These are phyloP conservation scores for Bathynomus jamesi DNA, from an alignment of 1,140 invertebrate genomes.

Conservation along the genomic window DNA sequence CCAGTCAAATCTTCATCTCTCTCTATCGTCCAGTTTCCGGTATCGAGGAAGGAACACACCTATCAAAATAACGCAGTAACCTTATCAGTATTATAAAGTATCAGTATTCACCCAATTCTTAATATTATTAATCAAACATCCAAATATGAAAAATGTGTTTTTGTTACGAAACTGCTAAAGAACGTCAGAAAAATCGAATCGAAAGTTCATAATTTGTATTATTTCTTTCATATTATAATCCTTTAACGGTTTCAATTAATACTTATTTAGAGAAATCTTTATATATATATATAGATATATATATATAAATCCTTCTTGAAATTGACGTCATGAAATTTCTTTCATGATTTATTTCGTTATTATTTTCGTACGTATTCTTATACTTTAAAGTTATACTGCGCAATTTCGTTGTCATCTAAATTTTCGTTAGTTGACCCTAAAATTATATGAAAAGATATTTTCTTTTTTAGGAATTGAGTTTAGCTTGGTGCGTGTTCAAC, in stretches of 20 bases:
- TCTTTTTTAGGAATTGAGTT: no score
- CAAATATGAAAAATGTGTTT: background rate
- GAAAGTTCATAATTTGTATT: background rate
- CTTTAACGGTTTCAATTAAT: background rate
- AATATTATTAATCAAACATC: background rate
- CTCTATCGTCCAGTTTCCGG: constrained; percentile 63
- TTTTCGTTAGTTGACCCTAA: no score
- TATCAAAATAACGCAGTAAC: constrained; percentile 39
- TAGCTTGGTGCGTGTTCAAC: no score
- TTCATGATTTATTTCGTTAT: no score
- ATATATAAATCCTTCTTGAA: background rate
- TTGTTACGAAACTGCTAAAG: background rate
- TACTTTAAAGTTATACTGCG: no score
- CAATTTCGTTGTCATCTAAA: no score
- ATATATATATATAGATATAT: constrained; percentile 2
- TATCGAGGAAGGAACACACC: constrained; percentile 54
- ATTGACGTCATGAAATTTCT: background rate
- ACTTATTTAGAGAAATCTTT: no score
- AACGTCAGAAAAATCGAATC: background rate
- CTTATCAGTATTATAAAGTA: background rate
- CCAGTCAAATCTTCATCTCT: constrained; percentile 69
- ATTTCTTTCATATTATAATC: background rate
- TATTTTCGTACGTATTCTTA: no score
- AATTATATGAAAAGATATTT: no score
- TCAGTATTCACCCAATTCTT: background rate